Conservation (phyloP, 2,113 vertebrate genomes). For the Phocoena phocoena region DNA sequence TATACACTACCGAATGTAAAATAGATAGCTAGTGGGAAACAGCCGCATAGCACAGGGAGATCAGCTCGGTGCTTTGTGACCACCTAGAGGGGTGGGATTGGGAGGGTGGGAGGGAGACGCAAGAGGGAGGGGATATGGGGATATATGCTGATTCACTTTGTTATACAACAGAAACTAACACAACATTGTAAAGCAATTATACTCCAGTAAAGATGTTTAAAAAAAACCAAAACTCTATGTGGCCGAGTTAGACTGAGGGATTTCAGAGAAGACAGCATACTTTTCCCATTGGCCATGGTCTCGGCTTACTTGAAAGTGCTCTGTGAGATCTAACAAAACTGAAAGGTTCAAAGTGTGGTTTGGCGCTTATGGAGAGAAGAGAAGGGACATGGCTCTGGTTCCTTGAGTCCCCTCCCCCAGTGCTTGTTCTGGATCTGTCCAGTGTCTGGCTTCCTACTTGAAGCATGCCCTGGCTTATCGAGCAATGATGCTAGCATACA, state of each 20-base stretch:
- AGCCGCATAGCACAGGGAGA: too few relatives aligned
- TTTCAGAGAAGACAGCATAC: background rate
- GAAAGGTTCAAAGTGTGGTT: background rate
- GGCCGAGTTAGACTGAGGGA: background rate
- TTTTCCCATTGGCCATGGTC: background rate
- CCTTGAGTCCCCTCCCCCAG: background rate
- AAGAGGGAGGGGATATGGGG: too few relatives aligned
- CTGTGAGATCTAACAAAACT: background rate
- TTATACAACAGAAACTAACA: too few relatives aligned
- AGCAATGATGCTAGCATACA: background rate
- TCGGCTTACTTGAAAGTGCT: background rate
- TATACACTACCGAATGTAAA: too few relatives aligned
- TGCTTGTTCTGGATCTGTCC: background rate
- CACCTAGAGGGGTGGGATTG: too few relatives aligned
- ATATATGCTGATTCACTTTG: too few relatives aligned
- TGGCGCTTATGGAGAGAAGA: background rate
- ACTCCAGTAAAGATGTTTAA: too few relatives aligned
- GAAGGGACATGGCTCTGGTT: background rate
- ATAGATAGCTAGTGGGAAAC: too few relatives aligned
- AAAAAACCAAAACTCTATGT: too few relatives aligned
- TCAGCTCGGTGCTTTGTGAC: too few relatives aligned
- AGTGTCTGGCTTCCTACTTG: background rate
- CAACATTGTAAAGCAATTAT: too few relatives aligned
- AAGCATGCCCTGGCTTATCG: background rate
- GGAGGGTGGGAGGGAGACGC: too few relatives aligned